Evolutionary conservation across 2,888 invertebrate genomes (phyloP).

Genomic region (Campoplex capitator): DNA sequence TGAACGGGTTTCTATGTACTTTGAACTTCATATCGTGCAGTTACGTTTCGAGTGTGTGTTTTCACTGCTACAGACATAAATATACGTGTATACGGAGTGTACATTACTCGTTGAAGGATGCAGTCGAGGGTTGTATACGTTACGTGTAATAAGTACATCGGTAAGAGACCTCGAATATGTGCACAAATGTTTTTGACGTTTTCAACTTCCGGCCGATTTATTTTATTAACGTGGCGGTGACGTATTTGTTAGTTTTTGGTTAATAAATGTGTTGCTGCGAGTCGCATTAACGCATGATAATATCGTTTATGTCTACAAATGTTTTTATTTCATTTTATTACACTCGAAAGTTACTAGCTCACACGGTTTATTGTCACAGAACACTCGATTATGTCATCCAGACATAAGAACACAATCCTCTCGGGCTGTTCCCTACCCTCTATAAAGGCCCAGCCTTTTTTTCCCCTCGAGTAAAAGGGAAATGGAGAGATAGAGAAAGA

Average conservation of each 20-base stretch:
- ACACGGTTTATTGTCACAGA: constrained; percentile 74
- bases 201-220: not conserved
- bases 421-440: constrained; percentile 61
- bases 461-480: not conserved
- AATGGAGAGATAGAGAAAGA: constrained; percentile 19
- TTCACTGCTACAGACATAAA: constrained; percentile 18
- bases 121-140: constrained; percentile 35
- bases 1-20: constrained; percentile 40
- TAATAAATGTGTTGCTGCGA: not conserved
- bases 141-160: constrained; percentile 56
- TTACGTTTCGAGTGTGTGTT: constrained; percentile 31
- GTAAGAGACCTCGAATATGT: constrained; percentile 33
- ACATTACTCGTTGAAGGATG: constrained; percentile 19
- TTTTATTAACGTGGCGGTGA: not conserved
- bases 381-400: constrained; percentile 74
- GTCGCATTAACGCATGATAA: not conserved
- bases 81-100: not conserved
- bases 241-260: not conserved
- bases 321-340: not conserved
- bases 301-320: constrained; percentile 3
- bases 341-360: constrained; percentile 57
- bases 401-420: constrained; percentile 71
- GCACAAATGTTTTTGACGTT: not conserved
- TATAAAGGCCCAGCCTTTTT: constrained; percentile 24
- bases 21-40: constrained; percentile 39